Evolutionary conservation across 2,888 invertebrate genomes (phyloP).

Genomic region (Nomada ferruginata): DNA sequence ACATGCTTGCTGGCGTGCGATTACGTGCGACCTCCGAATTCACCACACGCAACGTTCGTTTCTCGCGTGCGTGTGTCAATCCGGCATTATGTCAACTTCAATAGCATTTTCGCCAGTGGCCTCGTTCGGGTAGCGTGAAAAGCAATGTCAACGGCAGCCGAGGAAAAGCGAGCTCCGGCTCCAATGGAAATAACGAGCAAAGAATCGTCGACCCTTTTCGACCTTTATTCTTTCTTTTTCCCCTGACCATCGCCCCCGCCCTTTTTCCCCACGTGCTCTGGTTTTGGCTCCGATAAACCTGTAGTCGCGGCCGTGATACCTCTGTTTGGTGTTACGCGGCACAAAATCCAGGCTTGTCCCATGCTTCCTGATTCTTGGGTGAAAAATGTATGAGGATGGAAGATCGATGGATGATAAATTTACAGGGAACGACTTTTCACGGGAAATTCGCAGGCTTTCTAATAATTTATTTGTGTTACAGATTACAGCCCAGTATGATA

Average conservation of each 20-base stretch:
- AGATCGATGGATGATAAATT: conserved; percentile 23
- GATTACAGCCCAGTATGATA: too few species aligned
- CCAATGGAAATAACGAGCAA: conserved; percentile 72
- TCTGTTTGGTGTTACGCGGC: not conserved
- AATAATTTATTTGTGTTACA: too few species aligned
- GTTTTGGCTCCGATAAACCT: not conserved
- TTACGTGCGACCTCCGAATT: not conserved
- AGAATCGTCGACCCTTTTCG: conserved; percentile 65
- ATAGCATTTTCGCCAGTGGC: conserved; percentile 51
- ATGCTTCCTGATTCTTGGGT: not conserved
- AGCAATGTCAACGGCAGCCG: conserved; percentile 69
- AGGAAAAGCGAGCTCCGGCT: conserved; percentile 57
- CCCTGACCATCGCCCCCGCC: not conserved
- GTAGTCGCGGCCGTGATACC: not conserved
- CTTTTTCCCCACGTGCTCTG: not conserved
- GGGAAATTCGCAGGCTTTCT: not conserved
- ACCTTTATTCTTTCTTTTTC: conserved; percentile 14
- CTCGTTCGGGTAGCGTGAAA: conserved; percentile 46
- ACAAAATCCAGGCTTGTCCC: conserved; percentile 4
- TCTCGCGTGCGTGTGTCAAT: conserved; percentile 1
- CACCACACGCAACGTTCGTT: not conserved
- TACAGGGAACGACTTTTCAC: not conserved
- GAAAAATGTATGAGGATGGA: conserved; percentile 30
- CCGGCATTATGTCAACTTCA: conserved; percentile 58
- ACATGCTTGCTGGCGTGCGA: not conserved